Evolutionary conservation across 35 echinoderm and acorn worm genomes (phyloP).

Genomic region (Hemicentrotus pulcherrimus): DNA sequence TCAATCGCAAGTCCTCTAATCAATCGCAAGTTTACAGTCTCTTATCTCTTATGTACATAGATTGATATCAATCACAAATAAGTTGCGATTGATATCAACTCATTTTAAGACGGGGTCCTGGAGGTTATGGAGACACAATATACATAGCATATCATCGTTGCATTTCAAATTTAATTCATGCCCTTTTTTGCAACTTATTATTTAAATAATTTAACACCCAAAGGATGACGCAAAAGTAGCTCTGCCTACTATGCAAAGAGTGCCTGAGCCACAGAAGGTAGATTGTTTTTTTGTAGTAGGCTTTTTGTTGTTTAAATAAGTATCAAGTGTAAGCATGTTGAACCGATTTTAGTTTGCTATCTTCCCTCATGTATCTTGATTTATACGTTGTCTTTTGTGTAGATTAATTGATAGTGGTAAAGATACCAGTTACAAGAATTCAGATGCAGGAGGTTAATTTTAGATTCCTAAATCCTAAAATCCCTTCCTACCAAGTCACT

Average conservation of each 20-base stretch:
- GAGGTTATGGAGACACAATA: neutral
- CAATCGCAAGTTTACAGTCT: too few relatives aligned
- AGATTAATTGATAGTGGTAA: neutral
- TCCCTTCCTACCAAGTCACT: neutral
- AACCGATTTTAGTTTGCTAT: neutral
- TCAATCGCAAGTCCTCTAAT: too few relatives aligned
- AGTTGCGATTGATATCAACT: too few relatives aligned
- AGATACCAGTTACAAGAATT: neutral
- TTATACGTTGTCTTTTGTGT: neutral
- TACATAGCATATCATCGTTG: neutral
- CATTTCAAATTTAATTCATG: neutral
- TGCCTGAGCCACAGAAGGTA: slow-evolving; percentile 15
- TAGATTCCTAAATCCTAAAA: neutral
- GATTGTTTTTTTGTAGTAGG: neutral
- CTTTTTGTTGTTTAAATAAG: neutral
- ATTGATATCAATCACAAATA: too few relatives aligned
- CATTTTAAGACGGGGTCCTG: too few relatives aligned
- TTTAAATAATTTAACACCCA: slow-evolving; percentile 1
- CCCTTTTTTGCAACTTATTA: neutral
- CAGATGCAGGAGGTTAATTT: neutral
- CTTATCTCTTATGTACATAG: too few relatives aligned
- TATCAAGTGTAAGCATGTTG: neutral
- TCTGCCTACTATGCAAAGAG: slow-evolving; percentile 8
- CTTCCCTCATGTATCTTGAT: neutral
- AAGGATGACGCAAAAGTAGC: slow-evolving; percentile 43